A percentile compares a stretch with the other conserved stretches of the same genome.
Conservation (phyloP, 2,888 invertebrate genomes). For the Lithodes maja region DNA sequence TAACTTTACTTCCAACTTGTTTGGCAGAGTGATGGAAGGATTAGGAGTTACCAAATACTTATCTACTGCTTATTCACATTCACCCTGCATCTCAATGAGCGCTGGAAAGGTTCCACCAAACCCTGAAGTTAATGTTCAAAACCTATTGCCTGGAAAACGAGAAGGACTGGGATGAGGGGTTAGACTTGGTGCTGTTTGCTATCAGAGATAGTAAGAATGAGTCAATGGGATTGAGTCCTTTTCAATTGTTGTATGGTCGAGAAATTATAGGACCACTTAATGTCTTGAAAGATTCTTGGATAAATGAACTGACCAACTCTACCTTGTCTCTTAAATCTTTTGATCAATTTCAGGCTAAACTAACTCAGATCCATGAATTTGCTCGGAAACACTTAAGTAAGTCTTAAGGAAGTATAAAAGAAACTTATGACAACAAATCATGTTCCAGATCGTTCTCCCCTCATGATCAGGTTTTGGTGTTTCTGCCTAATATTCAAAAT, state of each 20-base stretch:
- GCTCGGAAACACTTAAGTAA: background rate
- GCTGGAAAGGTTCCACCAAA: conserved; percentile 15
- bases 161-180: conserved; percentile 18
- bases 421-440: background rate
- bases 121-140: background rate
- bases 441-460: background rate
- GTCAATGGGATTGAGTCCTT: background rate
- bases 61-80: background rate
- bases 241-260: conserved; percentile 19
- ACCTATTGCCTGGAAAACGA: background rate
- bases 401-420: background rate
- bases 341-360: background rate
- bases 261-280: conserved; percentile 15
- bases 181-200: conserved; percentile 16
- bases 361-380: background rate
- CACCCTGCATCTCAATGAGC: conserved; percentile 8
- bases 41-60: background rate
- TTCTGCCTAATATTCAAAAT: background rate
- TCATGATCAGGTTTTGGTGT: background rate
- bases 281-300: background rate
- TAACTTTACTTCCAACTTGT: background rate
- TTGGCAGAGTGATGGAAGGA: background rate
- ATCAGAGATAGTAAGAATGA: conserved; percentile 4
- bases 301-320: background rate
- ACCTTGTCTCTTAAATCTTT: background rate